A percentile compares a stretch with the other conserved stretches of the same genome.
Conservation (phyloP, 1,140 invertebrate genomes). For the Holcopasites calliopsidis region DNA sequence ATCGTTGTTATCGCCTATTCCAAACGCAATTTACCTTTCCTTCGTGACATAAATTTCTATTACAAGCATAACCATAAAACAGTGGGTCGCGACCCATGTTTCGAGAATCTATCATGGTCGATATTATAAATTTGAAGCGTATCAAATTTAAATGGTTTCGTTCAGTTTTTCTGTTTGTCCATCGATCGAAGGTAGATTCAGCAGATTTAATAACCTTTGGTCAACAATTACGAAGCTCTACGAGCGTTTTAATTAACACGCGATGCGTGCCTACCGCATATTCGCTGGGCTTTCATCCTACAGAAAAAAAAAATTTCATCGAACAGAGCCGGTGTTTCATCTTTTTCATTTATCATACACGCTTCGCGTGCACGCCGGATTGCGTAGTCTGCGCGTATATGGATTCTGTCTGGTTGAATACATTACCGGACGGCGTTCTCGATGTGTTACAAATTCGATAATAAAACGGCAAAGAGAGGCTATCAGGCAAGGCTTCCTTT, state of each 20-base stretch:
- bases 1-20: neutral
- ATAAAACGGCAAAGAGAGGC: neutral
- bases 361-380: neutral
- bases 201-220: neutral
- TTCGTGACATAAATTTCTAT: neutral
- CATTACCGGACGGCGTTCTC: neutral
- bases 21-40: neutral
- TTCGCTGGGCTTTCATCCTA: neutral
- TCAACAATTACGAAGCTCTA: neutral
- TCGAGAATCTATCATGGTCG: no score
- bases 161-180: no score
- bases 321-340: neutral
- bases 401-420: neutral
- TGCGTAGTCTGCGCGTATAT: neutral
- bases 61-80: neutral
- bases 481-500: neutral
- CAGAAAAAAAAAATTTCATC: neutral
- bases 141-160: no score
- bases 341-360: neutral
- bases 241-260: conserved; percentile 6
- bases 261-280: no score
- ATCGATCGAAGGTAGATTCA: neutral
- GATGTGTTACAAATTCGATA: neutral
- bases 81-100: no score
- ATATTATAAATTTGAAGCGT: no score